phyloP scores from a whole-genome alignment of 2,888 invertebrate genomes.

The Melinaea menophilus region DNA sequence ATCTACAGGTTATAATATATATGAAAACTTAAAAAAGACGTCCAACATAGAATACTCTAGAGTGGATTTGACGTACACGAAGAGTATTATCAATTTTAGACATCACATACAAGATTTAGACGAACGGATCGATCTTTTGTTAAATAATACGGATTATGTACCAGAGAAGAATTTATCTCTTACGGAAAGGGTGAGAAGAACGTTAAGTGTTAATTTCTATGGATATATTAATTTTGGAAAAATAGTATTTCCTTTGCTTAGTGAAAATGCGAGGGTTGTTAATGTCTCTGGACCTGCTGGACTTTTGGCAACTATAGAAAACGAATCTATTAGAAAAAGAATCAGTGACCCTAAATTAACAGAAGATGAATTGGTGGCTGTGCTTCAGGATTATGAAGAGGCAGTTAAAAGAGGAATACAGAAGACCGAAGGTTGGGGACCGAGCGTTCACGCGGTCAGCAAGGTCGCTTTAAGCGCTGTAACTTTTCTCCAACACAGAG shows the following conservation, averaged over 20 bases:
- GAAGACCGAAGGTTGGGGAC: slow-evolving; percentile 79
- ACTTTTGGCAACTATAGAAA: slow-evolving; percentile 79
- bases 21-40: slow-evolving; percentile 50
- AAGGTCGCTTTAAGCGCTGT: slow-evolving; percentile 86
- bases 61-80: slow-evolving; percentile 69
- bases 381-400: slow-evolving; percentile 83
- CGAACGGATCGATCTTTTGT: slow-evolving; percentile 64
- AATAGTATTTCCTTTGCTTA: slow-evolving; percentile 83
- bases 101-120: slow-evolving; percentile 67
- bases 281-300: slow-evolving; percentile 86
- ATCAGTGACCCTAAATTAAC: slow-evolving; percentile 77
- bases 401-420: slow-evolving; percentile 70
- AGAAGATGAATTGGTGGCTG: slow-evolving; percentile 76
- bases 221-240: slow-evolving; percentile 76
- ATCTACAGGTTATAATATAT: slow-evolving; percentile 55
- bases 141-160: slow-evolving; percentile 62
- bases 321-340: slow-evolving; percentile 72
- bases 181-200: slow-evolving; percentile 58
- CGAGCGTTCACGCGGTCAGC: slow-evolving; percentile 81
- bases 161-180: slow-evolving; percentile 55
- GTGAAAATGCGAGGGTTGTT: slow-evolving; percentile 83
- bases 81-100: slow-evolving; percentile 63
- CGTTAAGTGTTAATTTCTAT: slow-evolving; percentile 65
- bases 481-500: slow-evolving; percentile 82
- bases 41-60: slow-evolving; percentile 52